These are phyloP conservation scores for Dysmachus trigonus DNA, from an alignment of 2,888 invertebrate genomes.

Conservation along the genomic window DNA sequence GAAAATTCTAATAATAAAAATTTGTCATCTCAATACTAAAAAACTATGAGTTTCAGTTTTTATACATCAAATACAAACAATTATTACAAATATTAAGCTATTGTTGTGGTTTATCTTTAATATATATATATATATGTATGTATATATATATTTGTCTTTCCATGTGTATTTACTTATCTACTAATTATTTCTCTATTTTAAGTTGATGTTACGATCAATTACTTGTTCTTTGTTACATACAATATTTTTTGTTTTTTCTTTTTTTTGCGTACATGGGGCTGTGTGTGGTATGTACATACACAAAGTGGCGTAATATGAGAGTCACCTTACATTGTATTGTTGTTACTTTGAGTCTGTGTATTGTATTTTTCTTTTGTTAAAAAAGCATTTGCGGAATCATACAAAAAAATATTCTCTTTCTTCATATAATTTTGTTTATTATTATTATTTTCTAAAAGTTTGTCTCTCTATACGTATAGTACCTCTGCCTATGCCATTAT, in stretches of 20 bases:
- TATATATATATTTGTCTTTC: conserved; percentile 17
- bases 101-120: conserved; percentile 35
- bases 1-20: conserved; percentile 33
- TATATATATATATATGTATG: conserved; percentile 5
- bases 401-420: conserved; percentile 36
- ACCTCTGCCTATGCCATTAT: not conserved
- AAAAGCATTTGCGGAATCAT: conserved; percentile 39
- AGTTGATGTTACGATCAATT: conserved; percentile 31
- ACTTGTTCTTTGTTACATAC: conserved; percentile 2
- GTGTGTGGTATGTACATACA: conserved; percentile 12
- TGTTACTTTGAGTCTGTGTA: not conserved
- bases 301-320: conserved; percentile 15
- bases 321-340: not conserved
- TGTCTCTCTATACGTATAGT: not conserved
- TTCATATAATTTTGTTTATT: conserved; percentile 22
- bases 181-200: conserved; percentile 31
- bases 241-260: not conserved
- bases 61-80: conserved; percentile 26
- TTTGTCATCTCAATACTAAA: conserved; percentile 38
- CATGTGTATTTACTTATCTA: conserved; percentile 26
- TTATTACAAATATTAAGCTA: conserved; percentile 31
- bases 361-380: conserved; percentile 22
- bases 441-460: not conserved
- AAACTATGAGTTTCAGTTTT: conserved; percentile 28
- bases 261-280: conserved; percentile 2